phyloP scores from a whole-genome alignment of 2,797 vertebrate species.

The Odontamblyopus lacepedii region DNA sequence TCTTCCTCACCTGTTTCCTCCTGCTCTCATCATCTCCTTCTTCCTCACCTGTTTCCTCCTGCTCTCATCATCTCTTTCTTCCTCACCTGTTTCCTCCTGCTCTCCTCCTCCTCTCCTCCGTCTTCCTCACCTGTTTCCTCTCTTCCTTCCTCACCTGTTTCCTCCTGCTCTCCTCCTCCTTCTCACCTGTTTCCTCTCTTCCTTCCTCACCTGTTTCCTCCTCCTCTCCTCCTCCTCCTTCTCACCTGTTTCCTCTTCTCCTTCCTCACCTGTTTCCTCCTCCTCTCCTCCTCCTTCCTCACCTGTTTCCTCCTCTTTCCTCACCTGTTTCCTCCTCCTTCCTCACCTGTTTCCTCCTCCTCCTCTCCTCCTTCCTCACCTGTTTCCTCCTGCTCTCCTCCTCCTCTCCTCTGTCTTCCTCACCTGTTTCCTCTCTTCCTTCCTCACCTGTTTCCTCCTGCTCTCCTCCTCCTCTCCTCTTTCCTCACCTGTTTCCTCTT shows the following conservation, averaged over 20 bases:
- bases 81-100: neutral
- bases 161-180: neutral
- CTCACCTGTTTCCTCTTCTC: neutral
- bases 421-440: no score
- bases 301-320: no score
- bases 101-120: neutral
- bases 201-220: no score
- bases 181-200: neutral
- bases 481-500: no score
- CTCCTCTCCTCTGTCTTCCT: conserved; percentile 45
- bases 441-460: neutral
- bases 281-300: neutral
- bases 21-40: neutral
- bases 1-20: no score
- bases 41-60: neutral
- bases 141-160: neutral
- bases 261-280: no score
- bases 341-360: no score
- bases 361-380: conserved; percentile 43
- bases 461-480: no score
- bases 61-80: no score
- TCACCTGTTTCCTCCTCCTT: no score
- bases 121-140: neutral
- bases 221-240: neutral
- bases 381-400: conserved; percentile 44